Conservation (phyloP, 2,888 invertebrate genomes). For the Ormyrus thymus region DNA sequence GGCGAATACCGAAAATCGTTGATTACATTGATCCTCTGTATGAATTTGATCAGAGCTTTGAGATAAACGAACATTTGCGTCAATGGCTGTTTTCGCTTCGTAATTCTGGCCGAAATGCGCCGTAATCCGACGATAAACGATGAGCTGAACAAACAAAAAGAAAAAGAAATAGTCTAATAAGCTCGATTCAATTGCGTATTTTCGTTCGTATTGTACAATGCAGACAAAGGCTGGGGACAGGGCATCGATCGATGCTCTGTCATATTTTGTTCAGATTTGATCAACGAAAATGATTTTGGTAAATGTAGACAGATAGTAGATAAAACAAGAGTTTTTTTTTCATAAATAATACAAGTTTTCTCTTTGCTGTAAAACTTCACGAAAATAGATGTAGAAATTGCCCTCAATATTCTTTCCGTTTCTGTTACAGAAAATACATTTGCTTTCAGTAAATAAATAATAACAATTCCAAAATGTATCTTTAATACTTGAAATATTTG, state of each 20-base stretch:
- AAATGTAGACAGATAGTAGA: too few relatives aligned
- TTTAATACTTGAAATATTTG: too few relatives aligned
- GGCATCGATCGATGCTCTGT: constrained; percentile 2
- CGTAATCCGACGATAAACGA: constrained; percentile 13
- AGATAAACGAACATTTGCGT: not conserved
- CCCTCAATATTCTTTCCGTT: not conserved
- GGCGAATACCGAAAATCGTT: not conserved
- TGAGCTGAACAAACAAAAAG: not conserved
- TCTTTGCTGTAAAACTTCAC: constrained; percentile 31
- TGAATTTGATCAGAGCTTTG: not conserved
- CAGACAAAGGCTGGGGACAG: constrained; percentile 3
- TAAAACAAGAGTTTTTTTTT: not conserved
- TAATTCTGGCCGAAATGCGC: not conserved
- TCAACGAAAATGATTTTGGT: constrained; percentile 3
- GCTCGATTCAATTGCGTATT: not conserved
- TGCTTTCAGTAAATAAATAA: too few relatives aligned
- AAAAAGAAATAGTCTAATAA: not conserved
- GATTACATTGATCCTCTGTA: not conserved
- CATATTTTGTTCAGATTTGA: constrained; percentile 12
- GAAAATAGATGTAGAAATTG: not conserved
- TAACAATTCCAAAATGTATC: too few relatives aligned
- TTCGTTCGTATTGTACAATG: not conserved
- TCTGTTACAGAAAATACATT: too few relatives aligned
- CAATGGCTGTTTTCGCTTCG: not conserved
- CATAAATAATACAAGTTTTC: constrained; percentile 25